Percentiles rank a stretch among this genome's conserved stretches.
phyloP scores from a whole-genome alignment of 2,888 invertebrate genomes.

The Clusia tigrina region DNA sequence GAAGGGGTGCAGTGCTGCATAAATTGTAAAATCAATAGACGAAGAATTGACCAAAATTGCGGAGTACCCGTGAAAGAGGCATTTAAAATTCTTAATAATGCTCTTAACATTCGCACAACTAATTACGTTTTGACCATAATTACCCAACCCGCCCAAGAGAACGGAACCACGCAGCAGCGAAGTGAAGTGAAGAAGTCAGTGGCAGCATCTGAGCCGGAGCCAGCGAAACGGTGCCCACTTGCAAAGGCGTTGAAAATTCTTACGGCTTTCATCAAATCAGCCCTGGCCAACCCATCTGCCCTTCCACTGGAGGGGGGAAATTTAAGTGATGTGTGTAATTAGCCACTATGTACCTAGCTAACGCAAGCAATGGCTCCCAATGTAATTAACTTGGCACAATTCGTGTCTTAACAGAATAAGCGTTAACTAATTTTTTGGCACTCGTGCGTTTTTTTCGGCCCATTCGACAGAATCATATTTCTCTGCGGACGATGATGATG shows the following conservation, averaged over 20 bases:
- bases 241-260: slow-evolving; percentile 17
- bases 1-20: slow-evolving; percentile 20
- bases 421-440: neutral
- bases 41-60: slow-evolving; percentile 18
- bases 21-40: slow-evolving; percentile 43
- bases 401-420: slow-evolving; percentile 39
- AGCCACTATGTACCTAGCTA: slow-evolving; percentile 19
- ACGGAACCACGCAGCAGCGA: slow-evolving; percentile 13
- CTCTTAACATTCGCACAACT: slow-evolving; percentile 37
- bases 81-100: slow-evolving; percentile 9
- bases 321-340: slow-evolving; percentile 20
- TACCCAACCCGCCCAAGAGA: slow-evolving; percentile 32
- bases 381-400: slow-evolving; percentile 53
- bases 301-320: neutral
- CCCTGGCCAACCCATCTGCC: neutral
- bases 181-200: slow-evolving; percentile 26
- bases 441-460: neutral
- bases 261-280: slow-evolving; percentile 27
- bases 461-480: slow-evolving; percentile 12
- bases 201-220: slow-evolving; percentile 2
- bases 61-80: slow-evolving; percentile 12
- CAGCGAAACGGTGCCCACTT: slow-evolving; percentile 37
- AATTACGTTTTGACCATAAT: slow-evolving; percentile 44
- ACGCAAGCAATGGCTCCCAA: slow-evolving; percentile 42
- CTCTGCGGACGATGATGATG: no score